Evolutionary conservation across 1,140 invertebrate genomes (phyloP).

Genomic region (Drosophila obscura): DNA sequence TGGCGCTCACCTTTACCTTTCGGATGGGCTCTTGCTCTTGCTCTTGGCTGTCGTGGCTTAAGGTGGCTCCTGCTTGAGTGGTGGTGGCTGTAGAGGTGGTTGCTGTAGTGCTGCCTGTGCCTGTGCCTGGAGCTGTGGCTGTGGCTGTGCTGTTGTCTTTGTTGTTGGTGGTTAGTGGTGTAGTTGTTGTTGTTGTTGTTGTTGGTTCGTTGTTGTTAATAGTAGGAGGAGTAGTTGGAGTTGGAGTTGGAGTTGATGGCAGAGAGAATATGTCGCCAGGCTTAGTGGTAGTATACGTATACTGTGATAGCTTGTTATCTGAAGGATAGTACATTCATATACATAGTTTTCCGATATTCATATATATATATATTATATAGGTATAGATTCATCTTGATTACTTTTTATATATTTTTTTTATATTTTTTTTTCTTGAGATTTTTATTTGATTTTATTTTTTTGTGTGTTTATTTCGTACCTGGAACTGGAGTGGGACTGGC

Average conservation of each 20-base stretch:
- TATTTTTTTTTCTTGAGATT: constrained; percentile 23
- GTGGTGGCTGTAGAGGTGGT: constrained; percentile 9
- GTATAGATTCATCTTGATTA: constrained; percentile 31
- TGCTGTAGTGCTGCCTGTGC: constrained; percentile 22
- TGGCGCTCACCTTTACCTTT: constrained; percentile 55
- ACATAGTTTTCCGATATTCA: constrained; percentile 61
- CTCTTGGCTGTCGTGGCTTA: constrained; percentile 32
- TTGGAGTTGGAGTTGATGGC: constrained; percentile 76
- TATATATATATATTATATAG: constrained; percentile 41
- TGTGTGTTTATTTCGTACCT: constrained; percentile 78
- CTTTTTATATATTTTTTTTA: constrained; percentile 27
- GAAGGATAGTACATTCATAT: constrained; percentile 81
- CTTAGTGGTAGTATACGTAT: constrained; percentile 83
- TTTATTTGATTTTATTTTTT: constrained; percentile 18
- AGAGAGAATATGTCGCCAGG: constrained; percentile 82
- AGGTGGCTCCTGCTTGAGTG: not conserved
- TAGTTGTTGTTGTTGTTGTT: constrained; percentile 39
- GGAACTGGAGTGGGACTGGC: constrained; percentile 50
- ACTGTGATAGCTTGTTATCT: constrained; percentile 80
- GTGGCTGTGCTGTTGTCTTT: constrained; percentile 33
- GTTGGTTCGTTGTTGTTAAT: constrained; percentile 80
- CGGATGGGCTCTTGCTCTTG: constrained; percentile 40
- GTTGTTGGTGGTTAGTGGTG: constrained; percentile 31
- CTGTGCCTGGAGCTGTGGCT: constrained; percentile 1
- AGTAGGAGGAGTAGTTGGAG: constrained; percentile 77